Base-by-base conservation (phyloP, 2,888 invertebrate species). In the Eupithecia tripunctaria region DNA sequence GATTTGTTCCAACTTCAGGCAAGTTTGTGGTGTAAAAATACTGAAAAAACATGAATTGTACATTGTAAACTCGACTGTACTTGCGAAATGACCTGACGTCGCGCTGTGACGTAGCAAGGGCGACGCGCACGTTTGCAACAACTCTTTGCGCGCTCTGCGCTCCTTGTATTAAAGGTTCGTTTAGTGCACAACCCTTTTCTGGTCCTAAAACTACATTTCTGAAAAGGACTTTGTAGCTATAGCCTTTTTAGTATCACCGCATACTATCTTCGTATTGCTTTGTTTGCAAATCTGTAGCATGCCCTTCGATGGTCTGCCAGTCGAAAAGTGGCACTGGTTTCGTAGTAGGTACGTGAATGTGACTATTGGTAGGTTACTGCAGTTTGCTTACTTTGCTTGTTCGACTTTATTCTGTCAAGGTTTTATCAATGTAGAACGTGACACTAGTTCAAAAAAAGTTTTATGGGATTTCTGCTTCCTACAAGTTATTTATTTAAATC, bases 101-200 rank as follows among this genome's bases (percentile, higher is more conserved):
- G 81, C 69, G 67, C 71, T 77, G 81, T 85, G 85, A 83, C 86
- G 84, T 82, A 81, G 81, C 86, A 84, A 88, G 86, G 89, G 88
- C 86, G 78, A 82, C 85, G 82, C 77, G 82, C 73, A 77, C 74
- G 71, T 62, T 62, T 62, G 79, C 78, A 88, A 81, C 89, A 88
- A 81, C 89, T 81, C 88, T 83, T 88, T 78, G 76, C 77, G 70
- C 56, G 71, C 80, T 88, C 85, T 93, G 88, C 78, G 80, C 80
- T 84, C 91, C 91, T 92, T 84, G 90, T 92, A 83, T 68, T 79
- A 82, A 92, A 93, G 92, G 91, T 93, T 91, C 88, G 86, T 80
- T 85, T 82, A 84, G 84, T 82, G 86, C 83, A 87, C 89, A 93
- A 92, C 93, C 93, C 92, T 93, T 93, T 90, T 86, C 87, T 88